Evolutionary conservation across 2,113 vertebrate species (phyloP).

Genomic region (Cyanocitta stelleri): DNA sequence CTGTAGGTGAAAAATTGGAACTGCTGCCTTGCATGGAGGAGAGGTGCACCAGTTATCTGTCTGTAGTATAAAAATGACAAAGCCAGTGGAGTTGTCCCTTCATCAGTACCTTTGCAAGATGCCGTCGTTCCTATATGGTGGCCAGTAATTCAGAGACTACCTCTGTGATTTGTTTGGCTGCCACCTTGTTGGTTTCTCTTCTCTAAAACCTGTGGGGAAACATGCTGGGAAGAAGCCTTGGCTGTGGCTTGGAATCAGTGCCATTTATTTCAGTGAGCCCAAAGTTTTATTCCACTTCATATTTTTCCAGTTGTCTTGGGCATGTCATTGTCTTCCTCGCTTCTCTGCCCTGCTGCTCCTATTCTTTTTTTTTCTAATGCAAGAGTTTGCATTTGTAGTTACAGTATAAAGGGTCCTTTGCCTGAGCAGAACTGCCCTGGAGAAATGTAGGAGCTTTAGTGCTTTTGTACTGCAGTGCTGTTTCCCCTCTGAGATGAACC

Average conservation of each 20-base stretch:
- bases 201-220: background rate
- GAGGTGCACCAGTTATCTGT: background rate
- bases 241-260: background rate
- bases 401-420: background rate
- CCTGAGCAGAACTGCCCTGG: background rate
- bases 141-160: background rate
- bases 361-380: background rate
- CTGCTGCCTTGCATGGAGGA: background rate
- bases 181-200: background rate
- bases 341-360: background rate
- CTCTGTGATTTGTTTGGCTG: background rate
- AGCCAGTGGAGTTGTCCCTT: background rate
- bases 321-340: accelerated
- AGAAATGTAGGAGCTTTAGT: background rate
- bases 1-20: background rate
- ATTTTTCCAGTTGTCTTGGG: background rate
- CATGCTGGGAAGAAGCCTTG: background rate
- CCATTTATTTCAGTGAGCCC: background rate
- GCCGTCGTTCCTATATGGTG: background rate
- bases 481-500: background rate
- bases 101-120: background rate
- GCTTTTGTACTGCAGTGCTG: background rate
- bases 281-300: background rate
- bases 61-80: background rate
- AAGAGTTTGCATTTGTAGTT: background rate